Evolutionary conservation across 2,797 vertebrate species (phyloP).

Genomic region (Malacoraja senta): DNA sequence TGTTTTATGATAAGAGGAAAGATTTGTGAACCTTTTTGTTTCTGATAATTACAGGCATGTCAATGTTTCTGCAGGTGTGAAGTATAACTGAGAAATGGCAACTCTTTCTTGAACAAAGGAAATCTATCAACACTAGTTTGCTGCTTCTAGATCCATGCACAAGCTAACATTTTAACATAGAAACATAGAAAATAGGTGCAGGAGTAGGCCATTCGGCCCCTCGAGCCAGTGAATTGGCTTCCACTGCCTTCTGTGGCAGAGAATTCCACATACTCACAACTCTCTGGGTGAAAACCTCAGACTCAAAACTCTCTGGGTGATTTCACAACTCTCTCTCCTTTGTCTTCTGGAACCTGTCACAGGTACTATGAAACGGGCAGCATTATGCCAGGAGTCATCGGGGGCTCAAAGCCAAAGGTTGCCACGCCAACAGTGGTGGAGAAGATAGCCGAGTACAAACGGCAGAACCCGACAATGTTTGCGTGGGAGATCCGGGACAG

Average conservation of each 20-base stretch:
- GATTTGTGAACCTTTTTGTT: not conserved
- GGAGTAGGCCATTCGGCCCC: too few species aligned
- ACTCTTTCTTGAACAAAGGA: not conserved
- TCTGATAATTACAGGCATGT: not conserved
- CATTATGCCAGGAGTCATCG: conserved; percentile 84
- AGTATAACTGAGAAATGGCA: not conserved
- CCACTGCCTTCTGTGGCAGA: too few species aligned
- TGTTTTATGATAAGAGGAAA: not conserved
- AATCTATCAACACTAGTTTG: not conserved
- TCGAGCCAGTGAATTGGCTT: too few species aligned
- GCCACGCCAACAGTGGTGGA: conserved; percentile 86
- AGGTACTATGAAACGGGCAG: conserved; percentile 90
- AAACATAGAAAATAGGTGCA: too few species aligned
- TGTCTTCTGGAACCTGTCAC: conserved; percentile 48
- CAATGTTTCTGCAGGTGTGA: not conserved
- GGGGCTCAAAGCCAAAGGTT: conserved; percentile 84
- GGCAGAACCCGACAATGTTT: conserved; percentile 88
- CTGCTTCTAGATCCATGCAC: not conserved
- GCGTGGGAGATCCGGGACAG: conserved; percentile 87
- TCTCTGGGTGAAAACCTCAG: too few species aligned
- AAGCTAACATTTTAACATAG: not conserved
- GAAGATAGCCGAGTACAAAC: conserved; percentile 85
- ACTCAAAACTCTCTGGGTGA: too few species aligned
- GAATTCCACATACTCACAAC: too few species aligned
- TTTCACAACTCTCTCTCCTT: not conserved